Base-by-base conservation (phyloP, 2,888 invertebrate species). In the Pterostichus niger region DNA sequence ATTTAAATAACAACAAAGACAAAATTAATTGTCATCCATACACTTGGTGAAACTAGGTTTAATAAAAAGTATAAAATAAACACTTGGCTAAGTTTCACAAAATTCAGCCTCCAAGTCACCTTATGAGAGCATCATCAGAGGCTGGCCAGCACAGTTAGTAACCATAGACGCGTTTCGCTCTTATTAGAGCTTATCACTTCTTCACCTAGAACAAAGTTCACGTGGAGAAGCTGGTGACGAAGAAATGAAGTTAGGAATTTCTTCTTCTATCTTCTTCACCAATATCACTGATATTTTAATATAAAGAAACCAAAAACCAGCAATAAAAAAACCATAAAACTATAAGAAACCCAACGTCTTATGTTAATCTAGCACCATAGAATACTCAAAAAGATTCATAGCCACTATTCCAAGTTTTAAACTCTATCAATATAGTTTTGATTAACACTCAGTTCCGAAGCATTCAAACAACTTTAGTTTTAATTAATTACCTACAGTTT, bases 271-370 rank as follows among this genome's bases (percentile, higher is more conserved):
- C 0, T 56, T 15, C 56, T 17, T 15, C 9, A 5, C 15, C 59
- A 59, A 10, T 24, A 24, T 10, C n/a, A n/a, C 9, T 59, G 80
- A 81, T 81, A 81, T 81, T 81, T 71, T 81, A 81, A 81, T 81
- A 81, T 81, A 81, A 81, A 71, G 80, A 81, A 81, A 81, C 71
- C 10, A 71, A 71, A 71, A 31, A 71, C 71, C 17, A 33, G 80
- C 54, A n/a, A 81, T 81, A 81, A 81, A 81, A 71, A 35, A 17
- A 15, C 54, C 40, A 68, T 81, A 71, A 81, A 81, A 71, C 80
- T 15, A 33, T 49, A 40, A 54, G 68, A 71, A 24, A 15, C 7
- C 13, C 64, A 40, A 35, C 31, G 33, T 59, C 46, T 35, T 31
- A 54, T 71, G 33, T 35, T 71, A 54, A 49, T 33, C 68, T 31